Base-by-base conservation (phyloP, 2,797 vertebrate genomes). In the Astyanax mexicanus region DNA sequence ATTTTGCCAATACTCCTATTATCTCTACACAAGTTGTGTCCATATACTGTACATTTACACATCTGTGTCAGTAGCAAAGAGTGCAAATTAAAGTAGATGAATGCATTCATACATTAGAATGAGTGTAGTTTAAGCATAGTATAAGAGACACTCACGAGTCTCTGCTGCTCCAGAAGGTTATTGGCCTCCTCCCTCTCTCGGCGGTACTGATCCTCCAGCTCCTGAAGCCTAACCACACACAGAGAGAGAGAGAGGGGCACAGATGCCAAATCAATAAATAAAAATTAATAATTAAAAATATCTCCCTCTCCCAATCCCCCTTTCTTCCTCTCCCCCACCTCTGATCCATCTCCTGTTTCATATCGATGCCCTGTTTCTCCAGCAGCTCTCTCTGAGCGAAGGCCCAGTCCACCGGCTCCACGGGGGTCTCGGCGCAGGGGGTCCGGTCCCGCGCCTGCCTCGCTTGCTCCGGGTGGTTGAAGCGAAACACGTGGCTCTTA, bases 281-380 rank as follows among this genome's bases (percentile, higher is more conserved):
- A 70, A 21, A 40, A 38, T 44, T n/a, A n/a, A n/a, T n/a, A n/a
- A n/a, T n/a, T n/a, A n/a, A n/a, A n/a, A n/a, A n/a, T n/a, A n/a
- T n/a, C n/a, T n/a, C n/a, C n/a, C n/a, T n/a, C n/a, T n/a, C n/a
- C n/a, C n/a, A n/a, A 15, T 66, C 37, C 37, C 51, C 25, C 40
- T 65, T 72, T 37, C 65, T 58, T 10, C n/a, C 44, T 10, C 27
- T 19, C 27, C 32, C 19, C 55, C 76, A 99, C 98, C 98, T 95
- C 86, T 99, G 97, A 79, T 98, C 95, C 98, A 99, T 99, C 88
- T 99, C 98, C 87, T 98, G 97, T 85, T 98, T 99, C 98, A 99
- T 99, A 90, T 99, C 98, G 0, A 99, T 99, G 86, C 98, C 98
- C 85, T 99, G 98, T 79, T 99, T 99, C 67, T 99, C 98, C 84